Conservation (phyloP, 2,888 invertebrate genomes). For the Coenonympha arcania region DNA sequence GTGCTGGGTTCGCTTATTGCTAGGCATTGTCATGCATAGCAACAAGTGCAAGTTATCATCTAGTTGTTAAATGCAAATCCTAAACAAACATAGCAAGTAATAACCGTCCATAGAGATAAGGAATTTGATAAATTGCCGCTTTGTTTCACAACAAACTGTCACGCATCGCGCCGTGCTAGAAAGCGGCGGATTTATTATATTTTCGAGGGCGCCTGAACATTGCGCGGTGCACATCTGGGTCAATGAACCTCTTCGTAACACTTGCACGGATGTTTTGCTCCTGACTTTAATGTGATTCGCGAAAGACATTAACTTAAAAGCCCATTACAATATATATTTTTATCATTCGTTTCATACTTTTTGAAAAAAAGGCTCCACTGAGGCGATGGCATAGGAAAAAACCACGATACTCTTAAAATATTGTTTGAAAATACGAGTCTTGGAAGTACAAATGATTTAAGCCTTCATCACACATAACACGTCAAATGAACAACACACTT, state of each 20-base stretch:
- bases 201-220: slow-evolving; percentile 49
- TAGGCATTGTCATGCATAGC: too few relatives aligned
- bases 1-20: too few relatives aligned
- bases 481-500: too few relatives aligned
- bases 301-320: slow-evolving; percentile 5
- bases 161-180: slow-evolving; percentile 62
- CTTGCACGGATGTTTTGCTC: slow-evolving; percentile 36
- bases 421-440: too few relatives aligned
- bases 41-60: too few relatives aligned
- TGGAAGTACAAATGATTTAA: too few relatives aligned
- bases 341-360: too few relatives aligned
- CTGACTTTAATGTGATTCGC: background rate
- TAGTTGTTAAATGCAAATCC: background rate
- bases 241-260: slow-evolving; percentile 46
- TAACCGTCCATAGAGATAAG: background rate
- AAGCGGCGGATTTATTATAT: slow-evolving; percentile 52
- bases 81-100: background rate
- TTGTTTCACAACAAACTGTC: slow-evolving; percentile 32
- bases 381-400: too few relatives aligned
- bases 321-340: too few relatives aligned
- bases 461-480: too few relatives aligned
- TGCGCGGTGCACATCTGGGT: slow-evolving; percentile 67
- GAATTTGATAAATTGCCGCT: background rate
- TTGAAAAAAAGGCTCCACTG: too few relatives aligned
- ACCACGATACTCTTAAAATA: too few relatives aligned